A percentile compares a stretch with the other conserved stretches of the same genome.
phyloP scores from a whole-genome alignment of 2,797 vertebrate genomes.

The Danio jaintianensis region DNA sequence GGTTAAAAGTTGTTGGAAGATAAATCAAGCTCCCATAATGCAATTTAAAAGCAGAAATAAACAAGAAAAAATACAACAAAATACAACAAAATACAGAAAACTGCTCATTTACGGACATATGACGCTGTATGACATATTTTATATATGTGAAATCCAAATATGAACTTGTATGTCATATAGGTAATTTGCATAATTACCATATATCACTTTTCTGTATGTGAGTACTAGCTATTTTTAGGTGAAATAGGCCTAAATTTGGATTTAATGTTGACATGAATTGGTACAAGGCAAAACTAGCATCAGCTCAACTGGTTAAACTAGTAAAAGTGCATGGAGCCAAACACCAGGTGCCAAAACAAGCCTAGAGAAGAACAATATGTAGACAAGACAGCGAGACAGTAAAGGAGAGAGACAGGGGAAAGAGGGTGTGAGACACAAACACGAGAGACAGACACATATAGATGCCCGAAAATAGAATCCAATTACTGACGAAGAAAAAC shows the following conservation, averaged over 20 bases:
- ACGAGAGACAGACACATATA: slow-evolving; percentile 83
- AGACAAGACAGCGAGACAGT: slow-evolving; percentile 23
- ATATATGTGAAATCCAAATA: too few species aligned
- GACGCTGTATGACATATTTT: too few species aligned
- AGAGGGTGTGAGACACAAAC: slow-evolving; percentile 81
- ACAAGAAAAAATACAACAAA: too few species aligned
- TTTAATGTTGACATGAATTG: slow-evolving; percentile 4
- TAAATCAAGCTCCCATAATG: too few species aligned
- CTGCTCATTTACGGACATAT: too few species aligned
- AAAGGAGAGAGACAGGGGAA: slow-evolving; percentile 53
- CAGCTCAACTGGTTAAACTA: slow-evolving; percentile 10
- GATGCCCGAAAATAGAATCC: slow-evolving; percentile 85
- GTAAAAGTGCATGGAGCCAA: slow-evolving; percentile 38
- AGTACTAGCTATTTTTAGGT: too few species aligned
- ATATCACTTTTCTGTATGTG: too few species aligned
- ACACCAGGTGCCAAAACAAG: slow-evolving; percentile 22
- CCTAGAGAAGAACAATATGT: background rate
- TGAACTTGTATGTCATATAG: too few species aligned
- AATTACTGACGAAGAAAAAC: slow-evolving; percentile 73
- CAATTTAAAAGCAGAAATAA: too few species aligned
- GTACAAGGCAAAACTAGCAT: background rate
- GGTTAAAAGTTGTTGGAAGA: too few species aligned
- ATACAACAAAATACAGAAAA: too few species aligned
- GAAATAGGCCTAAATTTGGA: background rate
- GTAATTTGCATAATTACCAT: too few species aligned